Evolutionary conservation across 2,113 vertebrate species (phyloP).

Genomic region (Odontesthes bonariensis): DNA sequence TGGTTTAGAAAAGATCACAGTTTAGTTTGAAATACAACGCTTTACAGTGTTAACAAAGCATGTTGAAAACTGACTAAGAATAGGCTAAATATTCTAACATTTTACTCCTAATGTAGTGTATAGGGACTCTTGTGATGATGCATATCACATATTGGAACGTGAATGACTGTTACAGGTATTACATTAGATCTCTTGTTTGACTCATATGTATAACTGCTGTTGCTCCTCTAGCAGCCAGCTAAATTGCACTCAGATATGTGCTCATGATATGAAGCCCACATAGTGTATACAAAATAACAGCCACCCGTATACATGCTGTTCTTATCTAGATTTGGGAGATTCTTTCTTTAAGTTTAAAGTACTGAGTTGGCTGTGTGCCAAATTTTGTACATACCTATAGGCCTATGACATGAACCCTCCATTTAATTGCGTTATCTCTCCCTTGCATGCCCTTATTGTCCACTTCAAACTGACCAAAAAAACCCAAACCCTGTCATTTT

Average conservation of each 20-base stretch:
- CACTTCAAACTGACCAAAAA: neutral
- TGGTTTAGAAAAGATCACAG: too few relatives aligned
- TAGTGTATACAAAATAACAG: neutral
- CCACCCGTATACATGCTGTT: neutral
- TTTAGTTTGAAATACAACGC: too few relatives aligned
- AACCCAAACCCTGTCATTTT: neutral
- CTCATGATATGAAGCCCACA: neutral
- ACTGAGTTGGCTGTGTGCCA: neutral
- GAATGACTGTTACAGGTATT: too few relatives aligned
- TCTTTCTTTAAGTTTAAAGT: neutral
- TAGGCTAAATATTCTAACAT: too few relatives aligned
- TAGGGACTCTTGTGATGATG: too few relatives aligned
- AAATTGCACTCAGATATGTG: neutral
- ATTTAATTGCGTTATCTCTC: neutral
- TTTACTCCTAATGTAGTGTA: too few relatives aligned
- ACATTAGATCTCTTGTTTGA: too few relatives aligned
- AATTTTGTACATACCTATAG: neutral
- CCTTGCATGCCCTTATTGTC: neutral
- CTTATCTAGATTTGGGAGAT: neutral
- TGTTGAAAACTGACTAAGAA: too few relatives aligned
- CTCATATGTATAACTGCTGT: neutral
- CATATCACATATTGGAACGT: too few relatives aligned
- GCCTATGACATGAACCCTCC: neutral
- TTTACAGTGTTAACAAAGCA: too few relatives aligned
- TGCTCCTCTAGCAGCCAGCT: neutral